phyloP scores from a whole-genome alignment of 1,140 invertebrate genomes.

The Mya arenaria region DNA sequence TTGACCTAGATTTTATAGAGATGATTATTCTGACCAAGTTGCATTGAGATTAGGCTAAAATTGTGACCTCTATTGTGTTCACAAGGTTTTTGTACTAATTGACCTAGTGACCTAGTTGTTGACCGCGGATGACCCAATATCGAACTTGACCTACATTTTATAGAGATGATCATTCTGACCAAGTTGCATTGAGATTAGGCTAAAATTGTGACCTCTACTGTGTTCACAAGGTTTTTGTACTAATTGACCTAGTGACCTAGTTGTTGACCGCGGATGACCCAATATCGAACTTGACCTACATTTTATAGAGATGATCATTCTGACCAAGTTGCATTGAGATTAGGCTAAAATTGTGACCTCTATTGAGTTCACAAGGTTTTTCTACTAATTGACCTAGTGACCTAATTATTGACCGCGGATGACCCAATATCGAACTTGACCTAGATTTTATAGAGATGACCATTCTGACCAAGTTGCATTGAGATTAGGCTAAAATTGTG shows the following conservation, averaged over 20 bases:
- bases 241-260: no score
- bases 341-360: neutral
- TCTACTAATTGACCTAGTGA: neutral
- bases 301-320: neutral
- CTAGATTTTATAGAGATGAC: neutral
- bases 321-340: neutral
- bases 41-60: no score
- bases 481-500: neutral
- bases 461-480: neutral
- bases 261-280: neutral
- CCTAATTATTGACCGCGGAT: neutral
- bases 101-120: neutral
- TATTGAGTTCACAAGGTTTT: neutral
- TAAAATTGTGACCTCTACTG: neutral
- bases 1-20: no score
- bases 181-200: neutral
- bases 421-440: neutral
- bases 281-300: neutral
- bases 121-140: neutral
- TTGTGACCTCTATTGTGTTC: no score
- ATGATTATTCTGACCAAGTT: no score
- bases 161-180: neutral
- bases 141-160: neutral
- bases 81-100: no score
- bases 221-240: neutral